phyloP scores from a whole-genome alignment of 2,888 invertebrate species.

The Synergus gifuensis region DNA sequence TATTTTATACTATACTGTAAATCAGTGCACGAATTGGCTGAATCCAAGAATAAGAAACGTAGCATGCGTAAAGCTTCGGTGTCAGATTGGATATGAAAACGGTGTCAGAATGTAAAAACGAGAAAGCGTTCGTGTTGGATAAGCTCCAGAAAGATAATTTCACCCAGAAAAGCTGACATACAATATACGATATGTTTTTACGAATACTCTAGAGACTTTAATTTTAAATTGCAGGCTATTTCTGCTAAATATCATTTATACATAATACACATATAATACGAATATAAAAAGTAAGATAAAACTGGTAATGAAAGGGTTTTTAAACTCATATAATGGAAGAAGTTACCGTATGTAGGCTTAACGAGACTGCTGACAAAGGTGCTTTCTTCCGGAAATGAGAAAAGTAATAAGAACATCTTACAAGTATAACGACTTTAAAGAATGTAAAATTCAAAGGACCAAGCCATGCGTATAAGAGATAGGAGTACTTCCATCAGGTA shows the following conservation, averaged over 20 bases:
- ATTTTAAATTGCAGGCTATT: not conserved
- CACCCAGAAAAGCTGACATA: not conserved
- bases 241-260: not conserved
- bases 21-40: slow-evolving; percentile 5
- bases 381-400: slow-evolving; percentile 11
- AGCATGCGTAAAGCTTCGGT: slow-evolving; percentile 15
- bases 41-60: slow-evolving; percentile 7
- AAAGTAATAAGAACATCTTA: not conserved
- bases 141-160: slow-evolving; percentile 30
- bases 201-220: no score
- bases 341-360: slow-evolving; percentile 19
- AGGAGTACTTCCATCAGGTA: not conserved
- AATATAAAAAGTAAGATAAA: no score
- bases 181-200: slow-evolving; percentile 5
- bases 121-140: slow-evolving; percentile 24
- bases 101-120: slow-evolving; percentile 6
- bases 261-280: no score
- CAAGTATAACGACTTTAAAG: slow-evolving; percentile 12
- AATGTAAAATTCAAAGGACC: slow-evolving; percentile 30
- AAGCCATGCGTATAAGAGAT: slow-evolving; percentile 21
- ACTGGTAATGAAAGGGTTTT: not conserved
- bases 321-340: not conserved
- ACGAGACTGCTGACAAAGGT: not conserved
- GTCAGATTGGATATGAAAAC: slow-evolving; percentile 18
- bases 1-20: not conserved